Evolutionary conservation across 2,888 invertebrate species (phyloP).

Genomic region (Pseudococcus jackbeardsleyi): DNA sequence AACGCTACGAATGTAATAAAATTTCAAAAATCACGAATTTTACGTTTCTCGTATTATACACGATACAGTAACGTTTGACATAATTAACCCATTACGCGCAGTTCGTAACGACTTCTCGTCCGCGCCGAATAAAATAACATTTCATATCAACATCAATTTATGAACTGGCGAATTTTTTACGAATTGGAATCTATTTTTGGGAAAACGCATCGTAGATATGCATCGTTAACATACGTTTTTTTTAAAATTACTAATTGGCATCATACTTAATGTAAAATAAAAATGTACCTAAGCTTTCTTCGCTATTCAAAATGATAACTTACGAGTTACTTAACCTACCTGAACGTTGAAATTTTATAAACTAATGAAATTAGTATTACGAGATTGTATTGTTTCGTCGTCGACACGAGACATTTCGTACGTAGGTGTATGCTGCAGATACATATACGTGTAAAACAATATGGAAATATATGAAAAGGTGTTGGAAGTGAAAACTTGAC

Average conservation of each 20-base stretch:
- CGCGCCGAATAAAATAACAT: slow-evolving; percentile 22
- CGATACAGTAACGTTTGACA: slow-evolving; percentile 45
- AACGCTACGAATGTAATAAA: neutral
- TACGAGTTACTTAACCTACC: neutral
- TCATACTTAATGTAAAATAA: neutral
- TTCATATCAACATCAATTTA: slow-evolving; percentile 51
- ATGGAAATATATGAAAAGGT: slow-evolving; percentile 14
- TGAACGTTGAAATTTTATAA: neutral
- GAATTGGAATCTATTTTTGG: slow-evolving; percentile 49
- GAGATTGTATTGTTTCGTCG: neutral
- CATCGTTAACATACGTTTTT: slow-evolving; percentile 11
- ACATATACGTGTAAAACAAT: neutral
- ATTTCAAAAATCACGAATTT: slow-evolving; percentile 55
- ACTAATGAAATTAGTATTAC: neutral
- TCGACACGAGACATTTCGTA: neutral
- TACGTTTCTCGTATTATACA: neutral
- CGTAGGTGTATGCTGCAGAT: neutral
- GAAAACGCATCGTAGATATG: neutral
- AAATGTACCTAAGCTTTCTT: no score
- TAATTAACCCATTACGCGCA: slow-evolving; percentile 51
- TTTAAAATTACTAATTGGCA: neutral
- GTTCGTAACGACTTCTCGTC: slow-evolving; percentile 45
- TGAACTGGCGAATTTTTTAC: slow-evolving; percentile 56
- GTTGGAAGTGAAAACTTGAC: slow-evolving; percentile 21
- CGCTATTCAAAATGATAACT: no score